These are phyloP conservation scores for Erpornis zantholeuca DNA, from an alignment of 2,113 vertebrate species.

Conservation along the genomic window DNA sequence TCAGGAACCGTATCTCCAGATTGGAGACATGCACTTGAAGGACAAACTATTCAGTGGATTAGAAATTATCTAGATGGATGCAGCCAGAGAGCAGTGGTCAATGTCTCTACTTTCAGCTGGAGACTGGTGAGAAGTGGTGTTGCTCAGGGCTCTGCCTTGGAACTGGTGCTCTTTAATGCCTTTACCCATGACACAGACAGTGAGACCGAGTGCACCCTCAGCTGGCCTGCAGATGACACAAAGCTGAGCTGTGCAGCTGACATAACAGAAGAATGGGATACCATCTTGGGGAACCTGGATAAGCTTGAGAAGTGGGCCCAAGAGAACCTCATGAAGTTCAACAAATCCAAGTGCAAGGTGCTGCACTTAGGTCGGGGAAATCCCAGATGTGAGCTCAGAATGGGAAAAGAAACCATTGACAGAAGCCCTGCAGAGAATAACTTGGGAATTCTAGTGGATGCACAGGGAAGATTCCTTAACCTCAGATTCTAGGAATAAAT, in stretches of 20 bases:
- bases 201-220: neutral
- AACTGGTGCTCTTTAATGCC: neutral
- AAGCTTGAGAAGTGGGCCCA: neutral
- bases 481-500: neutral
- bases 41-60: neutral
- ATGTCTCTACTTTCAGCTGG: neutral
- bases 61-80: neutral
- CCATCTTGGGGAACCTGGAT: neutral
- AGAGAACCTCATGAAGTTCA: neutral
- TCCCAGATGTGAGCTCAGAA: neutral
- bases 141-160: neutral
- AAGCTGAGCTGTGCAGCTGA: neutral
- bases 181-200: neutral
- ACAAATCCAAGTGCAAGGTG: neutral
- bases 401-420: neutral
- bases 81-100: neutral
- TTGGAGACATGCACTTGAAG: neutral
- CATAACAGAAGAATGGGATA: neutral
- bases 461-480: neutral
- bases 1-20: neutral
- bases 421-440: neutral
- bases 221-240: neutral
- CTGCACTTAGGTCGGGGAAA: accelerated
- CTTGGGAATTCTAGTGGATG: neutral
- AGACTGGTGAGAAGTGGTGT: neutral